These are phyloP conservation scores for Sardinella longiceps DNA, from an alignment of 2,797 vertebrate species.

Conservation along the genomic window DNA sequence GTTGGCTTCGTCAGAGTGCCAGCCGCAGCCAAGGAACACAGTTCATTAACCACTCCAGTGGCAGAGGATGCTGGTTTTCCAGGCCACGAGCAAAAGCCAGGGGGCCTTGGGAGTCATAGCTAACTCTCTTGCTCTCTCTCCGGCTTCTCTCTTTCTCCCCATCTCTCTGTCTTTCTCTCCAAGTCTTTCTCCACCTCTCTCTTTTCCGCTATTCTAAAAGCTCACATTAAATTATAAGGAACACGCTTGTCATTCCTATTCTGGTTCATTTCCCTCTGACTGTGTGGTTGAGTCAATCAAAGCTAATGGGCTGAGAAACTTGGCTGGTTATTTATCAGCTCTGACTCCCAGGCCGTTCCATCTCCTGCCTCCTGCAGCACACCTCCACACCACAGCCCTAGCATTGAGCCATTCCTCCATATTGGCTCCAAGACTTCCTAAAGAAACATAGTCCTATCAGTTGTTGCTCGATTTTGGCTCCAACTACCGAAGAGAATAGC, in stretches of 20 bases:
- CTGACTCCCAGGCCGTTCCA: constrained; percentile 59
- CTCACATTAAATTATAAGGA: constrained; percentile 59
- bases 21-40: constrained; percentile 64
- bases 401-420: background rate
- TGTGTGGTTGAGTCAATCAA: constrained; percentile 72
- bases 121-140: background rate
- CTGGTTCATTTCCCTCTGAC: constrained; percentile 71
- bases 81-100: constrained; percentile 65
- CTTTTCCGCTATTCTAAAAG: constrained; percentile 24
- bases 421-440: background rate
- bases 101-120: constrained; percentile 42
- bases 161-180: background rate
- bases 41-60: constrained; percentile 72
- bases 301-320: constrained; percentile 72
- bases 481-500: no score
- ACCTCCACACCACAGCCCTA: background rate
- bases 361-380: constrained; percentile 39
- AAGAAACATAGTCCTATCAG: no score
- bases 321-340: constrained; percentile 68
- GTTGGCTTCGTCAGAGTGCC: constrained; percentile 68
- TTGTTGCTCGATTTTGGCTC: background rate
- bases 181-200: background rate
- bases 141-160: constrained; percentile 17
- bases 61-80: constrained; percentile 66
- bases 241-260: constrained; percentile 69